Evolutionary conservation across 2,888 invertebrate species (phyloP).

Genomic region (Cheilosia pagana): DNA sequence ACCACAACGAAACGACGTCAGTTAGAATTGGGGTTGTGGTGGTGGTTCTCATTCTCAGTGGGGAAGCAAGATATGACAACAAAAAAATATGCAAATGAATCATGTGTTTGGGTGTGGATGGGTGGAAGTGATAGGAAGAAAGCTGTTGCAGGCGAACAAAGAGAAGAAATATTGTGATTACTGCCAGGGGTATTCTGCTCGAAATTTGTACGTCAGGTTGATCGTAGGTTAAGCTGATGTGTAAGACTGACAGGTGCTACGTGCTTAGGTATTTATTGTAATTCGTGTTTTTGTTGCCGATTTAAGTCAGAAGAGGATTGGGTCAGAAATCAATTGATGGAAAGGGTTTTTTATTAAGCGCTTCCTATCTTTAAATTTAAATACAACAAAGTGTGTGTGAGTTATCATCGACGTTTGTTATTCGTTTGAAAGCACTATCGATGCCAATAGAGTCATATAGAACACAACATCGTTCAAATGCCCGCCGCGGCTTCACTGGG

Average conservation of each 20-base stretch:
- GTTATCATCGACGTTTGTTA: too few species aligned
- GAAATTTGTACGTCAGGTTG: slow-evolving; percentile 1
- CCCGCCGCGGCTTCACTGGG: too few species aligned
- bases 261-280: neutral
- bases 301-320: neutral
- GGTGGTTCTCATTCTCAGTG: slow-evolving; percentile 1
- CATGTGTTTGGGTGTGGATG: slow-evolving; percentile 1
- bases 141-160: slow-evolving; percentile 32
- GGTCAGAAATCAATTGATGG: too few species aligned
- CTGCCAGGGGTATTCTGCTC: slow-evolving; percentile 10
- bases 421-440: too few species aligned
- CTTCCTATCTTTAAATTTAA: too few species aligned
- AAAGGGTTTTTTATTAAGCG: too few species aligned
- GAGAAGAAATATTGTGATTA: slow-evolving; percentile 37
- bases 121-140: neutral
- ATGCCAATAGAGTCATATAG: too few species aligned
- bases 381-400: too few species aligned
- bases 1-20: slow-evolving; percentile 28
- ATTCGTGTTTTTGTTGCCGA: neutral
- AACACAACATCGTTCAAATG: too few species aligned
- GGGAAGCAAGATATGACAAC: neutral
- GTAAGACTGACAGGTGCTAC: slow-evolving; percentile 10
- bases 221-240: slow-evolving; percentile 58
- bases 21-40: slow-evolving; percentile 16
- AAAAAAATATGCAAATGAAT: slow-evolving; percentile 66